Evolutionary conservation across 2,797 vertebrate genomes (phyloP).

Genomic region (Anisognathus igniventris): DNA sequence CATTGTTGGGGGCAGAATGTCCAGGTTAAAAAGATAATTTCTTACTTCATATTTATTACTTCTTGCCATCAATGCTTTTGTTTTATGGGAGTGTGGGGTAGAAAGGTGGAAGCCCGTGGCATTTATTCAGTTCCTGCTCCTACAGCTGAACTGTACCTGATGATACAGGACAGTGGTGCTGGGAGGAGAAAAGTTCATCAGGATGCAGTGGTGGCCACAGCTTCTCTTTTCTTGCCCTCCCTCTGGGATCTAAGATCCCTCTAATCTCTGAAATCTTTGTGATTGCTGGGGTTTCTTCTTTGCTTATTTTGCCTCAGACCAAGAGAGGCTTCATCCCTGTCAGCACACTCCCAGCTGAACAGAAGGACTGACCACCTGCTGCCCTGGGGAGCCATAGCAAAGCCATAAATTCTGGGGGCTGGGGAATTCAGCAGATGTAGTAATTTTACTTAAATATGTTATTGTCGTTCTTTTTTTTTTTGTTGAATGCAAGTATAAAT

Average conservation of each 20-base stretch:
- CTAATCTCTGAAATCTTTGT: not conserved
- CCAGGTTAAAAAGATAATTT: not conserved
- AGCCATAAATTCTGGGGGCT: constrained; percentile 15
- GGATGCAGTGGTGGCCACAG: not conserved
- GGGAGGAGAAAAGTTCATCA: not conserved
- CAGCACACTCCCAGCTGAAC: not conserved
- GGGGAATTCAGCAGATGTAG: constrained; percentile 46
- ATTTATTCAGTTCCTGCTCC: not conserved
- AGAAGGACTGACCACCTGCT: constrained; percentile 63
- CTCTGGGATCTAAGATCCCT: not conserved
- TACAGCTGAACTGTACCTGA: rapidly evolving
- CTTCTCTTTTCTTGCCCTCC: not conserved
- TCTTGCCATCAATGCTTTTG: not conserved
- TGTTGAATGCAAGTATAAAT: not conserved
- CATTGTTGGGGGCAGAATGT: not conserved
- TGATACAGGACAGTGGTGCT: not conserved
- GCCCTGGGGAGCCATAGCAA: not conserved
- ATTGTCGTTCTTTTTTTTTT: not conserved
- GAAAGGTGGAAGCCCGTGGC: not conserved
- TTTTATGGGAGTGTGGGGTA: not conserved
- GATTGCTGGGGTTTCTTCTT: not conserved
- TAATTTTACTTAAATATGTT: constrained; percentile 39
- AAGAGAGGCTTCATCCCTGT: not conserved
- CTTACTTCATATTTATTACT: not conserved
- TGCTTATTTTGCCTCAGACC: not conserved